phyloP scores from a whole-genome alignment of 2,888 invertebrate genomes.

The Chorisops tibialis region DNA sequence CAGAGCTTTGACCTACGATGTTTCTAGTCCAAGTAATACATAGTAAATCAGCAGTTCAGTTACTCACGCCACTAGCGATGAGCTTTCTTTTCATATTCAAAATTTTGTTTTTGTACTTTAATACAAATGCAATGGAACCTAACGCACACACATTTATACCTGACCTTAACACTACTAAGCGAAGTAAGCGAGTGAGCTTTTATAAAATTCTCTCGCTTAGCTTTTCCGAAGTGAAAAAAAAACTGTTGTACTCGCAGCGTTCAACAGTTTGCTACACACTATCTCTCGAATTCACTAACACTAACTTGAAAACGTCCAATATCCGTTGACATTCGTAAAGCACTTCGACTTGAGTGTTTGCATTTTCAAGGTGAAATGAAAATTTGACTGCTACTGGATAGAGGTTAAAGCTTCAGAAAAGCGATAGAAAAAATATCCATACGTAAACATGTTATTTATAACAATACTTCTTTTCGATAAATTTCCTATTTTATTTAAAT shows the following conservation, averaged over 20 bases:
- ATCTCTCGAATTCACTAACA: not conserved
- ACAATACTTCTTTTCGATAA: too few relatives aligned
- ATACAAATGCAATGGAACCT: not conserved
- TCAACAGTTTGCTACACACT: not conserved
- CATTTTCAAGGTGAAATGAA: slow-evolving; percentile 29
- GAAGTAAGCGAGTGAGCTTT: not conserved
- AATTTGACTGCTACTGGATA: slow-evolving; percentile 27
- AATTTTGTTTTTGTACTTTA: too few relatives aligned
- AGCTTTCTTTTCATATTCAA: not conserved
- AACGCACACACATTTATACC: not conserved
- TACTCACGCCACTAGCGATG: too few relatives aligned
- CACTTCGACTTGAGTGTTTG: not conserved
- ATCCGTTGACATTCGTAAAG: slow-evolving; percentile 10
- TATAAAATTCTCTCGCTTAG: too few relatives aligned
- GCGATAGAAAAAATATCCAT: too few relatives aligned
- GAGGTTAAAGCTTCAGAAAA: slow-evolving; percentile 15
- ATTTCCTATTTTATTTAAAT: too few relatives aligned
- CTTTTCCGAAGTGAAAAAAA: too few relatives aligned
- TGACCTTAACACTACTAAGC: not conserved
- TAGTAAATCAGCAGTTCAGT: too few relatives aligned
- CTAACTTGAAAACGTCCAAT: too few relatives aligned
- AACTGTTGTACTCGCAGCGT: not conserved
- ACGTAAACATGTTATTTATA: too few relatives aligned
- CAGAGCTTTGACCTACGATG: too few relatives aligned
- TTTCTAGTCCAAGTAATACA: too few relatives aligned